Percentiles rank a stretch among this genome's conserved stretches.
Conservation (phyloP, 23 tunicate genomes). For the Ascidia mentula region DNA sequence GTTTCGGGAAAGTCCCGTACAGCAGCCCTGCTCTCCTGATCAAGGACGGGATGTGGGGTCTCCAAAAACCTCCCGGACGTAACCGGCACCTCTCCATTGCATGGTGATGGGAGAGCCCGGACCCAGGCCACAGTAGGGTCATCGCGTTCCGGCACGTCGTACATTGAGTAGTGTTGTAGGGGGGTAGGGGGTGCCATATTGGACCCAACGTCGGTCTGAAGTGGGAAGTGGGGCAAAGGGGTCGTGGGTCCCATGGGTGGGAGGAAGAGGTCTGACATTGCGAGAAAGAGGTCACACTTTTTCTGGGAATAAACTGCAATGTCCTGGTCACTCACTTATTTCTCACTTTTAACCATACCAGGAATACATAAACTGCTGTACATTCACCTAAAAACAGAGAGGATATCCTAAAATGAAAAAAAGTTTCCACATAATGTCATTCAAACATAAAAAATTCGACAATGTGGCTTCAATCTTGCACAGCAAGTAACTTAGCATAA, state of each 20-base stretch:
- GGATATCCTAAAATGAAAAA: too few species aligned
- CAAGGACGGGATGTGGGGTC: conserved; percentile 18
- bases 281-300: too few species aligned
- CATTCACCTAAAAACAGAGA: too few species aligned
- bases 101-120: conserved; percentile 72
- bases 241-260: conserved; percentile 64
- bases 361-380: too few species aligned
- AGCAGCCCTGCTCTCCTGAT: not conserved
- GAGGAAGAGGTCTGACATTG: conserved; percentile 64
- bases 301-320: too few species aligned
- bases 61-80: conserved; percentile 23
- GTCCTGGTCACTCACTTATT: too few species aligned
- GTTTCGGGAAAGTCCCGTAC: not conserved
- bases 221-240: not conserved
- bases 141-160: conserved; percentile 29
- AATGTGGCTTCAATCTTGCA: too few species aligned
- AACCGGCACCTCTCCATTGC: not conserved
- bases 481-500: too few species aligned
- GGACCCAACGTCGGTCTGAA: not conserved
- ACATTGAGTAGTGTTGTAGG: conserved; percentile 18
- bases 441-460: too few species aligned
- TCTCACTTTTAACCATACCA: too few species aligned
- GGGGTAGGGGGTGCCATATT: not conserved
- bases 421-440: too few species aligned
- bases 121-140: conserved; percentile 86